These are phyloP conservation scores for Mastomys coucha DNA, from an alignment of 2,113 vertebrate genomes.

Conservation along the genomic window DNA sequence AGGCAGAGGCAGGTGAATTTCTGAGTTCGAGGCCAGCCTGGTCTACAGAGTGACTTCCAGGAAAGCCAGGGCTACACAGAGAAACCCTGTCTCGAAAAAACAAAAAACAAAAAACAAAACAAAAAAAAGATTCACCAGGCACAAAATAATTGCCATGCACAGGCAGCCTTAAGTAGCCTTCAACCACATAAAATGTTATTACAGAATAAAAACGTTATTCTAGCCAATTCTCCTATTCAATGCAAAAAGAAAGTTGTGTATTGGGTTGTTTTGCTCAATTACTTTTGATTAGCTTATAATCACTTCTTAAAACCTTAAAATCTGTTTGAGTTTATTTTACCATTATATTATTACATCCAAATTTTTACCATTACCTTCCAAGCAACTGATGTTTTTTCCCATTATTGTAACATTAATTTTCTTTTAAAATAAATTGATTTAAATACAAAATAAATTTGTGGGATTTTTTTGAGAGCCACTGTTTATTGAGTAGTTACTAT, in stretches of 20 bases:
- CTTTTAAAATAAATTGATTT: slow-evolving; percentile 51
- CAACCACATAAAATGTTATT: background rate
- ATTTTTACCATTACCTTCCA: background rate
- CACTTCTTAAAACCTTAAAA: background rate
- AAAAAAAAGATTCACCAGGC: background rate
- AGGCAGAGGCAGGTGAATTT: too few species aligned
- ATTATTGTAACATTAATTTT: background rate
- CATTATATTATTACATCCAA: background rate
- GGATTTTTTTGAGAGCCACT: background rate
- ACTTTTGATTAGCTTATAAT: slow-evolving; percentile 8
- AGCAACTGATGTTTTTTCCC: background rate
- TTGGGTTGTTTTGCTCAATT: background rate
- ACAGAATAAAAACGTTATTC: background rate
- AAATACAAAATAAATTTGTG: too few species aligned
- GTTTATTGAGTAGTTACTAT: background rate
- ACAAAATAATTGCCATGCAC: background rate
- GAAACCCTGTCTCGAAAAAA: too few species aligned
- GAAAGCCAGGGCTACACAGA: too few species aligned
- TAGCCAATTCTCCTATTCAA: background rate
- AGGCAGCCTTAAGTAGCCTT: background rate
- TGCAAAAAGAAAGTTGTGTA: background rate
- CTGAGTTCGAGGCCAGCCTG: too few species aligned
- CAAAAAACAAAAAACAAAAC: too few species aligned
- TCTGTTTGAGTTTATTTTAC: slow-evolving; percentile 18
- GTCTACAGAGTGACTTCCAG: too few species aligned